Conservation (phyloP, 2,113 vertebrate genomes). For the Cisticola juncidis region DNA sequence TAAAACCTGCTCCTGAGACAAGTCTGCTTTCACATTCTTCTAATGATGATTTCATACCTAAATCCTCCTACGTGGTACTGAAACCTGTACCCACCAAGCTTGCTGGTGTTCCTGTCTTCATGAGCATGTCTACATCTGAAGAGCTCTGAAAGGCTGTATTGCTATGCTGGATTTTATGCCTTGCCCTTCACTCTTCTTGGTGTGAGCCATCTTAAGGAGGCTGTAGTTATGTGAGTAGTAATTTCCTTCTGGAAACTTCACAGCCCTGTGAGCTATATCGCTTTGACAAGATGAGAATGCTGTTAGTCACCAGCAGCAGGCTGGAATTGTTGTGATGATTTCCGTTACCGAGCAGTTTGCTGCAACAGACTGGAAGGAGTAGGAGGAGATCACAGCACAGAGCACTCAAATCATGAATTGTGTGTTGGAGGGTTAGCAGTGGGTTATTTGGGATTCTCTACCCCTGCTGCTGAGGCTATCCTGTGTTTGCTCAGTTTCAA, state of each 20-base stretch:
- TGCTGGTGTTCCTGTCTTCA: background rate
- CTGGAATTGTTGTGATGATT: constrained; percentile 5
- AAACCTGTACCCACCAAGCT: background rate
- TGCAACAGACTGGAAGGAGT: constrained; percentile 41
- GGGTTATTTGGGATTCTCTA: background rate
- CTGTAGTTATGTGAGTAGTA: background rate
- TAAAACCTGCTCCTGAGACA: background rate
- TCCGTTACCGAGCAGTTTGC: background rate
- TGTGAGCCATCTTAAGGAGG: background rate
- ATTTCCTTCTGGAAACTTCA: constrained; percentile 48
- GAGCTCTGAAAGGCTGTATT: background rate
- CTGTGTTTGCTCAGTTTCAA: background rate
- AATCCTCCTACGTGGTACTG: background rate
- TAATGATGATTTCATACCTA: background rate
- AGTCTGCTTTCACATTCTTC: background rate
- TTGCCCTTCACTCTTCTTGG: background rate
- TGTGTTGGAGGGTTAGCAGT: background rate
- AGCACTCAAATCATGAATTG: background rate
- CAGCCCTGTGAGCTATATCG: background rate
- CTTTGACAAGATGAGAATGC: constrained; percentile 8
- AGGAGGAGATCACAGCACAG: constrained; percentile 5
- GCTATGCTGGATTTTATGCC: background rate
- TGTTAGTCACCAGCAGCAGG: background rate
- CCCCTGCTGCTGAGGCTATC: background rate
- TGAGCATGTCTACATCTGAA: background rate